phyloP scores from a whole-genome alignment of 2,888 invertebrate species.

The Caenorhabditis wallacei region DNA sequence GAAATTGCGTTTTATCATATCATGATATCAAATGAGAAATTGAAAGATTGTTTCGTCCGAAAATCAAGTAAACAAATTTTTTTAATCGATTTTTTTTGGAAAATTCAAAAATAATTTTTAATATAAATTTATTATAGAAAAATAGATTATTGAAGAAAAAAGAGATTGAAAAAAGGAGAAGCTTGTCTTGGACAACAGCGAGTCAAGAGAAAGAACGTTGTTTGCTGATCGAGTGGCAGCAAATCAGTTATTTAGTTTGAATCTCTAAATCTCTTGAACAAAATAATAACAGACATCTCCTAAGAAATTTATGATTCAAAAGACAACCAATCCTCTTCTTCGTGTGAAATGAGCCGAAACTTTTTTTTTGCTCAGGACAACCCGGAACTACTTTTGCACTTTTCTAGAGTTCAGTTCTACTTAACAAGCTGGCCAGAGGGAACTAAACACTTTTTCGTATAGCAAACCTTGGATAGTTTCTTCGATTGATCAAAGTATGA shows the following conservation, averaged over 20 bases:
- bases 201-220: slow-evolving; percentile 40
- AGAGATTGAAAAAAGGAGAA: slow-evolving; percentile 19
- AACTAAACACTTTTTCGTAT: too few relatives aligned
- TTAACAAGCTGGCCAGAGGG: neutral
- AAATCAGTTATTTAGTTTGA: slow-evolving; percentile 14
- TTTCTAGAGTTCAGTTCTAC: neutral
- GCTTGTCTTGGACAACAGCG: slow-evolving; percentile 48
- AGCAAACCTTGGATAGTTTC: too few relatives aligned
- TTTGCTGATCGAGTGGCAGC: slow-evolving; percentile 44
- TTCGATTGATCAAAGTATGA: too few relatives aligned
- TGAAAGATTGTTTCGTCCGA: too few relatives aligned
- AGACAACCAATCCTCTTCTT: neutral
- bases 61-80: too few relatives aligned
- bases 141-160: neutral
- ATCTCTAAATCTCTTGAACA: neutral
- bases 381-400: slow-evolving; percentile 3
- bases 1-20: too few relatives aligned
- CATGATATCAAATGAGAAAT: too few relatives aligned
- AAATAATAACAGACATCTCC: neutral
- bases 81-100: too few relatives aligned
- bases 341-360: neutral
- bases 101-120: too few relatives aligned
- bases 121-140: neutral
- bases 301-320: too few relatives aligned
- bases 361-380: neutral